Evolutionary conservation across 35 echinoderm and acorn worm species (phyloP).

Genomic region (Apostichopus californicus): DNA sequence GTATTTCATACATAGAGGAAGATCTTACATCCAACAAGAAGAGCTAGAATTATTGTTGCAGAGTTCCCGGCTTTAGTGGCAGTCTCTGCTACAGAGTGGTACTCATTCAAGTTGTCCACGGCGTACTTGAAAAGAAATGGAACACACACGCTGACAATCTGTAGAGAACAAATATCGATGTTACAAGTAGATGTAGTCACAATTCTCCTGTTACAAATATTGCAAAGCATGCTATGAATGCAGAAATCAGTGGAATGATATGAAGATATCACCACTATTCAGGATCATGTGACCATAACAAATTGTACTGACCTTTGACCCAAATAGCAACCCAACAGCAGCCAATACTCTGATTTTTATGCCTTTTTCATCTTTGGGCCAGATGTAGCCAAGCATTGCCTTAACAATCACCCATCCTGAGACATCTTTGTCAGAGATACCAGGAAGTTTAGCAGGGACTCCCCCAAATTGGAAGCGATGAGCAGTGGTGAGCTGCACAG

Average conservation of each 20-base stretch:
- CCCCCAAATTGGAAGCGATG: slow-evolving; percentile 64
- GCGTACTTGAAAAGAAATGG: slow-evolving; percentile 98
- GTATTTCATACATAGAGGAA: background rate
- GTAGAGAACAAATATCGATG: slow-evolving; percentile 29
- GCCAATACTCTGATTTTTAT: slow-evolving; percentile 83
- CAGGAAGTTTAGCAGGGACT: slow-evolving; percentile 68
- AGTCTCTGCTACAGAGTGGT: slow-evolving; percentile 71
- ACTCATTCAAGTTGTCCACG: slow-evolving; percentile 82
- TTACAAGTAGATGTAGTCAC: too few species aligned
- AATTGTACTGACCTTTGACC: slow-evolving; percentile 77
- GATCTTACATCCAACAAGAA: slow-evolving; percentile 92
- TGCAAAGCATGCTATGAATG: too few species aligned
- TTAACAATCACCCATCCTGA: slow-evolving; percentile 93
- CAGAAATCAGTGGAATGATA: too few species aligned
- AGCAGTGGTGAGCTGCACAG: slow-evolving; percentile 14
- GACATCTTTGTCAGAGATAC: slow-evolving; percentile 63
- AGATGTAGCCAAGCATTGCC: slow-evolving; percentile 88
- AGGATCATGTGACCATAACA: background rate
- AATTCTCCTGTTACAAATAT: too few species aligned
- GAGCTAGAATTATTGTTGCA: slow-evolving; percentile 52
- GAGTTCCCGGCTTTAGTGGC: slow-evolving; percentile 59
- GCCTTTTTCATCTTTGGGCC: slow-evolving; percentile 87
- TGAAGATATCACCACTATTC: too few species aligned
- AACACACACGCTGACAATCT: slow-evolving; percentile 86
- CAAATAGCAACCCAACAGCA: slow-evolving; percentile 77